A percentile compares a stretch with the other conserved stretches of the same genome.
These are phyloP conservation scores for Misgurnus anguillicaudatus DNA, from an alignment of 2,113 vertebrate genomes.

Conservation along the genomic window DNA sequence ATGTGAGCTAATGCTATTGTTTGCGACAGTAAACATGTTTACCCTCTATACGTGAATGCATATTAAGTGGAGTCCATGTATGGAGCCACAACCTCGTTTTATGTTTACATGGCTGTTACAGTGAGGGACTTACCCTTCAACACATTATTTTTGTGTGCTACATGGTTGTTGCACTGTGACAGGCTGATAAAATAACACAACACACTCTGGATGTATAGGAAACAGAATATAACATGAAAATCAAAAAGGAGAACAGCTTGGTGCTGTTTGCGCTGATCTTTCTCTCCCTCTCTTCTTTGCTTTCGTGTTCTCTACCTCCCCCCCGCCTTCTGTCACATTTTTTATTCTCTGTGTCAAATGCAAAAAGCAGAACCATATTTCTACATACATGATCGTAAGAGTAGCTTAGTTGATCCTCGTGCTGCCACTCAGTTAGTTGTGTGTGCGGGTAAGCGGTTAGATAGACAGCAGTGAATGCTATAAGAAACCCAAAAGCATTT, in stretches of 20 bases:
- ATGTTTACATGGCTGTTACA: not conserved
- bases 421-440: not conserved
- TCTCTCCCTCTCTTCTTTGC: not conserved
- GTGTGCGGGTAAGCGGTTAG: conserved; percentile 15
- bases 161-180: not conserved
- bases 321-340: not conserved
- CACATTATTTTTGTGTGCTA: conserved; percentile 5
- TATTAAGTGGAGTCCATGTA: not conserved
- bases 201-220: conserved; percentile 12
- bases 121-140: not conserved
- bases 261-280: conserved; percentile 50
- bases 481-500: not conserved
- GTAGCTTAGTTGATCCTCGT: not conserved
- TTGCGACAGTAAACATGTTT: conserved; percentile 35
- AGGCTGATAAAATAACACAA: conserved; percentile 26
- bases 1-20: conserved; percentile 45
- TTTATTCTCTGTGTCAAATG: conserved; percentile 36
- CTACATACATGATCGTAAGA: conserved; percentile 32
- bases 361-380: conserved; percentile 17
- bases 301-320: not conserved
- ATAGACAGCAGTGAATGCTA: not conserved
- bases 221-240: conserved; percentile 48
- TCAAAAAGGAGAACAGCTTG: conserved; percentile 63
- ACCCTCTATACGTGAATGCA: conserved; percentile 22
- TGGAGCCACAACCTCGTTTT: not conserved